These are phyloP conservation scores for Tachysurus vachellii DNA, from an alignment of 2,113 vertebrate genomes.

Conservation along the genomic window DNA sequence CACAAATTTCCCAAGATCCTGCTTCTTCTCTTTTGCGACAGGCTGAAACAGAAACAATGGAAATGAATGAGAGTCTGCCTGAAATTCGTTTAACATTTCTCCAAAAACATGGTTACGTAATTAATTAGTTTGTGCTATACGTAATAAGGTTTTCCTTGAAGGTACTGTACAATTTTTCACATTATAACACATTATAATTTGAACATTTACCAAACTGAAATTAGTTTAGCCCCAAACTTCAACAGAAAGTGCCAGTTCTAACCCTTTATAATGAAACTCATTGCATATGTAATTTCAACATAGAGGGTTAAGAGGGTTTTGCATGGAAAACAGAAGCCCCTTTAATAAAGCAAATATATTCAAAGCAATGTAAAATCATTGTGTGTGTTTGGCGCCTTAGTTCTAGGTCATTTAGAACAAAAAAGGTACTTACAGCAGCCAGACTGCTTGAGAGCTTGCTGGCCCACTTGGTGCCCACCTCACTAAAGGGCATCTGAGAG, in stretches of 20 bases:
- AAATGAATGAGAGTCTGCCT: not conserved
- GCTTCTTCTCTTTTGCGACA: conserved; percentile 86
- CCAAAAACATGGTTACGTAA: not conserved
- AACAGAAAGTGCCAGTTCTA: not conserved
- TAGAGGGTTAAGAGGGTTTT: not conserved
- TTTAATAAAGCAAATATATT: not conserved
- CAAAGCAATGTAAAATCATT: not conserved
- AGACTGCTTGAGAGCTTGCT: conserved; percentile 58
- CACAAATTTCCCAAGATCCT: conserved; percentile 93
- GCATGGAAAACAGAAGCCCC: not conserved
- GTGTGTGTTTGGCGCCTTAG: not conserved
- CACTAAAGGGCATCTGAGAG: conserved; percentile 78
- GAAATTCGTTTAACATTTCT: not conserved
- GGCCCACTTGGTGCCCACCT: conserved; percentile 80
- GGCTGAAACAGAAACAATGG: conserved; percentile 65
- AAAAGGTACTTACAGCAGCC: conserved; percentile 60
- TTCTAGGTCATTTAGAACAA: not conserved
- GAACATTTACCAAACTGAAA: not conserved
- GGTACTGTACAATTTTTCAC: not conserved
- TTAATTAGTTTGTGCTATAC: not conserved
- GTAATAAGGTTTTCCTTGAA: not conserved
- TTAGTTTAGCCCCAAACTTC: too few species aligned
- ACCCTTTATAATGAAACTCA: not conserved
- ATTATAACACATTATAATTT: not conserved
- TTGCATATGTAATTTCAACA: not conserved